Percentiles rank a stretch among this genome's conserved stretches.
Evolutionary conservation across 1,140 invertebrate species (phyloP).

Genomic region (Zaprionus gabonicus): DNA sequence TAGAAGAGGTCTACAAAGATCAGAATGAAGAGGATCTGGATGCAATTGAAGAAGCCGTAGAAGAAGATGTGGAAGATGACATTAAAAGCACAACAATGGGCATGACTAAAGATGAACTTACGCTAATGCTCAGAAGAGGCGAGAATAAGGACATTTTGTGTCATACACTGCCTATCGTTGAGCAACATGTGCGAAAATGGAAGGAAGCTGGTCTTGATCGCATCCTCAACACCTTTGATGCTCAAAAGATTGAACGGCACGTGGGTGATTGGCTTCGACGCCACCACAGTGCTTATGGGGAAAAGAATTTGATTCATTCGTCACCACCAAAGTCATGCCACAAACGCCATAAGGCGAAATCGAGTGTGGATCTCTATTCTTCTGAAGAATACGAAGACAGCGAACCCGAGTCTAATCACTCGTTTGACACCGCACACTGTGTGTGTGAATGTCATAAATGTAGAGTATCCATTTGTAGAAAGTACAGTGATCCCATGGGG

Average conservation of each 20-base stretch:
- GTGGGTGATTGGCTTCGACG: constrained; percentile 71
- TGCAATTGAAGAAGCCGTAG: constrained; percentile 35
- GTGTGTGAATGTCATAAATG: constrained; percentile 63
- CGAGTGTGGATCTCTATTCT: neutral
- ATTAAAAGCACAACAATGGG: constrained; percentile 30
- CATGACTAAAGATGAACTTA: constrained; percentile 51
- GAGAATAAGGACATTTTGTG: constrained; percentile 62
- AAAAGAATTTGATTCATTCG: constrained; percentile 3
- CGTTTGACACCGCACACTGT: constrained; percentile 68
- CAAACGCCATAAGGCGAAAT: neutral
- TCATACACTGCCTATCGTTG: constrained; percentile 66
- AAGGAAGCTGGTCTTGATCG: constrained; percentile 66
- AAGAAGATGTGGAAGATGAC: constrained; percentile 16
- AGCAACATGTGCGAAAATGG: constrained; percentile 72
- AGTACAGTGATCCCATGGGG: constrained; percentile 43
- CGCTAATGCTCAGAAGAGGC: constrained; percentile 38
- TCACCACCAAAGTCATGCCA: neutral
- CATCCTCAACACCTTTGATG: constrained; percentile 73
- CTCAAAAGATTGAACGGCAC: constrained; percentile 66
- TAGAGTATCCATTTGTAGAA: constrained; percentile 14
- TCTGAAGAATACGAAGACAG: constrained; percentile 27
- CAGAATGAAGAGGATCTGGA: constrained; percentile 23
- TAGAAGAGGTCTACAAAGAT: constrained; percentile 40
- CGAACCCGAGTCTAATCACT: constrained; percentile 64
- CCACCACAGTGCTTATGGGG: constrained; percentile 52